Base-by-base conservation (phyloP, 1,140 invertebrate genomes). In the Aculops lycopersici region DNA sequence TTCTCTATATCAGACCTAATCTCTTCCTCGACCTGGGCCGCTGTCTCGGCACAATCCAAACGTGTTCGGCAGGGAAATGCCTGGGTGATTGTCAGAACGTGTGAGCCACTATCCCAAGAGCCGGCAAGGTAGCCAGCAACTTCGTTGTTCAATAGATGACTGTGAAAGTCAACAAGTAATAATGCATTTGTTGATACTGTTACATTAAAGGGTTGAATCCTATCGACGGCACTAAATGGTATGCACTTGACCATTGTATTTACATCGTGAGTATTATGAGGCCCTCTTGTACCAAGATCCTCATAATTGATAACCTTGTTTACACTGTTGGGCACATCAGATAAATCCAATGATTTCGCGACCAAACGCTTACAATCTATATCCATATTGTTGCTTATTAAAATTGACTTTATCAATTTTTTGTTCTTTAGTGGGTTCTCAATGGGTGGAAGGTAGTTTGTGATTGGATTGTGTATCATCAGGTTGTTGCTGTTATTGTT, bases 101-200 rank as follows among this genome's bases (percentile, higher is more conserved):
- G 83, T 47, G 70, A 68, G 57, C 79, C 80, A 36, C 79, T 70
- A 58, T 88, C 83, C 84, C 84, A 94, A 36, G 72, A 71, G 17
- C 84, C 84, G 40, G 73, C 83, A 17, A 92, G 57, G 58, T 90
- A 94, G 2, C 84, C 84, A 52, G 78, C 78, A 19, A 90, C 73
- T 65, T 92, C 81, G 47, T 71, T 74, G 46, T 71, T 74, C 15
- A 75, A 80, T 43, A 90, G 60, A 57, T 90, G 83, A 53, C 78
- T 79, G 53, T 94, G 84, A 46, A 88, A 73, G 59, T 92, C 81
- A 48, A 88, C 71, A 3, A 90, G 58, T 21, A 88, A 58, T 41
- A 77, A 67, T 14, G 77, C 75, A 53, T 80, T 84, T 3, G 78
- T 76, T 39, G 73, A 71, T 40, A 86, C 66, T n/a, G 76, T 73